phyloP scores from a whole-genome alignment of 2,888 invertebrate genomes.

The Leucania comma region DNA sequence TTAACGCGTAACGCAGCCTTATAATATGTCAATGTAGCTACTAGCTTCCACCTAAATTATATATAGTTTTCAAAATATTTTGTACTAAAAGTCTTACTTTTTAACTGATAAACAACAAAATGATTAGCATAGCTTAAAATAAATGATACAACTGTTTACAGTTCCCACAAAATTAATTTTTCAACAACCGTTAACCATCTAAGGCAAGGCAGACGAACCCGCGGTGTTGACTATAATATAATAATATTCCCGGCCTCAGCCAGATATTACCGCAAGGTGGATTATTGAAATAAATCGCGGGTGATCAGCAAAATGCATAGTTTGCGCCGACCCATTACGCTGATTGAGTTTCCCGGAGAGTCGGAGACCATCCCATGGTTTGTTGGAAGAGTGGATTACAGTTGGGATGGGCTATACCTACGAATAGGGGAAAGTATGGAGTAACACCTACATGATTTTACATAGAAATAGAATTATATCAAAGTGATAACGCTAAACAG shows the following conservation, averaged over 20 bases:
- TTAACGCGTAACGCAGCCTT: no score
- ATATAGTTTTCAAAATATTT: no score
- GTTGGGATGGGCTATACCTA: constrained; percentile 24
- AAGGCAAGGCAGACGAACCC: constrained; percentile 39
- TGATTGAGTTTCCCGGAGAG: constrained; percentile 74
- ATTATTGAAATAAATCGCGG: constrained; percentile 84
- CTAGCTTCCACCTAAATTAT: no score
- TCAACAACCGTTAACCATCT: constrained; percentile 27
- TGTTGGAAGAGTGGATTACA: constrained; percentile 48
- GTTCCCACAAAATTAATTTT: constrained; percentile 27
- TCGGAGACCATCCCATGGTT: constrained; percentile 57
- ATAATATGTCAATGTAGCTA: no score
- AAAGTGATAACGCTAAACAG: not conserved
- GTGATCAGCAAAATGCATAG: constrained; percentile 83
- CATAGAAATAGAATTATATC: not conserved
- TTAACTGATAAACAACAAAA: no score
- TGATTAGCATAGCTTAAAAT: not conserved
- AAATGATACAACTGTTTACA: not conserved
- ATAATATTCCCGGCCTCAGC: constrained; percentile 71
- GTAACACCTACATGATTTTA: not conserved
- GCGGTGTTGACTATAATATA: constrained; percentile 62
- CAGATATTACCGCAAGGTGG: constrained; percentile 70
- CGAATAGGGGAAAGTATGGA: not conserved
- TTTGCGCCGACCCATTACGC: constrained; percentile 77
- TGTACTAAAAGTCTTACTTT: no score